A percentile compares a stretch with the other conserved stretches of the same genome.
Conservation (phyloP, 1,140 invertebrate species). For the Gryon sp. region DNA sequence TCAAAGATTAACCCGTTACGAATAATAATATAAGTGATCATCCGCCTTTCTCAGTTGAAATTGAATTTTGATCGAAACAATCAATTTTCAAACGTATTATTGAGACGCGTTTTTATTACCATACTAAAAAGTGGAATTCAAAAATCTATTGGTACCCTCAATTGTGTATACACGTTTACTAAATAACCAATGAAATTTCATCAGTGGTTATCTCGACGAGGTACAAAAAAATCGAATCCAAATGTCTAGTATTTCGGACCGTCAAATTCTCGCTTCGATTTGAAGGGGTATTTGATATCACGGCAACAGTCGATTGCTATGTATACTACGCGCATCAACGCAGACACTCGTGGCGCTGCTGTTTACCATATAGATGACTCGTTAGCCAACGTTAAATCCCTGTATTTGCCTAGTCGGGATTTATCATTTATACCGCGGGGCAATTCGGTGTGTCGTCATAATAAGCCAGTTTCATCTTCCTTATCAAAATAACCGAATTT, state of each 20-base stretch:
- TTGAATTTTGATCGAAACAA: constrained; percentile 42
- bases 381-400: constrained; percentile 67
- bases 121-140: constrained; percentile 38
- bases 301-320: constrained; percentile 53
- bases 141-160: constrained; percentile 43
- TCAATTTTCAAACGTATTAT: constrained; percentile 46
- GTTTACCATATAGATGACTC: constrained; percentile 72
- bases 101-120: constrained; percentile 45
- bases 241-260: constrained; percentile 54
- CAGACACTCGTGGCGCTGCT: constrained; percentile 53
- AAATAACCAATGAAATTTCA: constrained; percentile 64
- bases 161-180: constrained; percentile 40
- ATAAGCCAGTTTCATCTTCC: constrained; percentile 54
- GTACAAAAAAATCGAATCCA: constrained; percentile 43
- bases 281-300: constrained; percentile 56
- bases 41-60: not conserved
- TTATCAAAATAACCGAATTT: constrained; percentile 53
- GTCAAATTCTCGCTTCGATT: constrained; percentile 55
- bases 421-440: constrained; percentile 68
- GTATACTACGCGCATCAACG: constrained; percentile 55
- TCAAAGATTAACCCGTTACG: constrained; percentile 6
- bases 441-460: constrained; percentile 55
- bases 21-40: no score
- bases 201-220: constrained; percentile 46
- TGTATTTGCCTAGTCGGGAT: constrained; percentile 65